Base-by-base conservation (phyloP, 2,888 invertebrate species). In the Phortica magna region DNA sequence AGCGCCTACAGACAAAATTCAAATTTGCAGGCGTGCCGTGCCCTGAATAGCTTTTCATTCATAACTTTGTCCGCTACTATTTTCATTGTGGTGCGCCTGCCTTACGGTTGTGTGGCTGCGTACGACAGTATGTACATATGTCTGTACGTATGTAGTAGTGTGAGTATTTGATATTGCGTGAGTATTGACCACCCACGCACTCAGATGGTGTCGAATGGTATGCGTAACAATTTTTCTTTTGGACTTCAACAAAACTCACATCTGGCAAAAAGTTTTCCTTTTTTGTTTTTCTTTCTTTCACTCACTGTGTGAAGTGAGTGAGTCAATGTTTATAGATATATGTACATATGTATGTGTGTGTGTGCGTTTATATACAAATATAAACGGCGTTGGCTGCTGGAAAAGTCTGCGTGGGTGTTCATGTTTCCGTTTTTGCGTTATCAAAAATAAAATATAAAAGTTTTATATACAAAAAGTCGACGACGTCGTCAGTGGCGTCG, bases 401-500 rank as follows among this genome's bases (percentile, higher is more conserved):
- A 87, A 85, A 80, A 73, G 68, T 72, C 64, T 48, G 80, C 81
- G 89, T 88, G 82, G 85, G 85, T 79, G 85, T 81, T 79, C 81
- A 82, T 78, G 75, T 78, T 85, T 84, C 86, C 86, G 82, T 77
- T 78, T 80, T 70, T 64, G 80, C 83, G 83, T 80, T 85, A 85
- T 85, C 85, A 85, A 79, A 88, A 86, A 84, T 82, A 84, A 80
- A 88, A 81, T 78, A 75, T 77, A 75, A 77, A 83, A 74, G 3
- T 31, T 31, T 31, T 31, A 78, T 65, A 79, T 39, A 65, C 71
- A 53, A 42, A 48, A 6, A 31, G 3, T 48, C 1, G 14, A 2
- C 10, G 48, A 2, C 48, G 48, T 48, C 48, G 9, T 48, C 48
- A 5, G 1, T 48, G 48, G 14, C 48, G 48, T 12, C 48, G 14